Conservation (phyloP, 2,888 invertebrate species). For the Mesoligia furuncula region DNA sequence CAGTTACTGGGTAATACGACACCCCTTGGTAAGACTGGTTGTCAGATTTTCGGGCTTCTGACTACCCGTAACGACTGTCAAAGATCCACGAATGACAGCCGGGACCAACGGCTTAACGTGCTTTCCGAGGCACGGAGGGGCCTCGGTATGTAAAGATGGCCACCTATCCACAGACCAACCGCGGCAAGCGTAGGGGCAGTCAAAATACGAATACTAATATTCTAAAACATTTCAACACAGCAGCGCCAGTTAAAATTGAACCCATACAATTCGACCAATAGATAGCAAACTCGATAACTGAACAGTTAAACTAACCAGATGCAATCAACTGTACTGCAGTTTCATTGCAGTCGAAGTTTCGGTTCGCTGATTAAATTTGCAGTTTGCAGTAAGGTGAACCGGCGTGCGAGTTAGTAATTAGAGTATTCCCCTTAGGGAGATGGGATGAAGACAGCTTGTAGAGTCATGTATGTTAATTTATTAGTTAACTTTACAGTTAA, state of each 20-base stretch:
- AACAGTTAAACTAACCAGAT: constrained; percentile 81
- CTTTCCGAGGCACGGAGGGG: too few relatives aligned
- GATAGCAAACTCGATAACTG: constrained; percentile 77
- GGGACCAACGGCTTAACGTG: too few relatives aligned
- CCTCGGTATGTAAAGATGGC: too few relatives aligned
- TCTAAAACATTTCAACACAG: constrained; percentile 32
- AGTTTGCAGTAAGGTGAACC: constrained; percentile 71
- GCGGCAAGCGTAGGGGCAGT: too few relatives aligned
- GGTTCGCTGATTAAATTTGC: constrained; percentile 83
- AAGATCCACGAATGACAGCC: too few relatives aligned
- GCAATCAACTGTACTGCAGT: constrained; percentile 80
- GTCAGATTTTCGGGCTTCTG: too few relatives aligned
- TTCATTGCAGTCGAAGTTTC: constrained; percentile 74
- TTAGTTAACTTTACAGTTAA: constrained; percentile 15
- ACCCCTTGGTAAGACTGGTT: too few relatives aligned
- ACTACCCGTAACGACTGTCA: too few relatives aligned
- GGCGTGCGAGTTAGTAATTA: constrained; percentile 69
- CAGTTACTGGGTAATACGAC: too few relatives aligned
- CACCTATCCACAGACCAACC: too few relatives aligned
- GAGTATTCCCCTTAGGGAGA: constrained; percentile 52
- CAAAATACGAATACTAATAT: not conserved
- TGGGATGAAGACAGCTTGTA: constrained; percentile 50
- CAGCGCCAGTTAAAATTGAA: constrained; percentile 52
- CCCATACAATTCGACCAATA: constrained; percentile 62
- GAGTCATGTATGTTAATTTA: constrained; percentile 37